Conservation (phyloP, 2,888 invertebrate genomes). For the Watsonalla binaria region DNA sequence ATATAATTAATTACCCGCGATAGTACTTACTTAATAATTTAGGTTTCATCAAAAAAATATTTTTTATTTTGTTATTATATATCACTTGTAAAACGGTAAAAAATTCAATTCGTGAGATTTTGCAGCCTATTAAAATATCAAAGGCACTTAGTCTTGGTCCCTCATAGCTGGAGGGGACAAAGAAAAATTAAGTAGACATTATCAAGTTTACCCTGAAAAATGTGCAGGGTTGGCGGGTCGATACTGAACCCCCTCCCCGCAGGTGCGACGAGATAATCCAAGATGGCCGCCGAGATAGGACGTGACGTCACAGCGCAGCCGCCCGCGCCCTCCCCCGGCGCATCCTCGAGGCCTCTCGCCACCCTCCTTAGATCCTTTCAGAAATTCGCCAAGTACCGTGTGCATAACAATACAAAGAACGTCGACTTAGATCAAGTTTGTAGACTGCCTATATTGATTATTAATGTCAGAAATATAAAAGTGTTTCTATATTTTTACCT, state of each 20-base stretch:
- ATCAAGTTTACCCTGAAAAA: conserved; percentile 65
- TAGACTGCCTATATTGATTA: no score
- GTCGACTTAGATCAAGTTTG: conserved; percentile 1
- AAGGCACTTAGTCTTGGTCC: background rate
- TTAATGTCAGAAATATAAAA: no score
- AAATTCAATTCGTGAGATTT: background rate
- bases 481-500: no score
- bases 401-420: conserved; percentile 24
- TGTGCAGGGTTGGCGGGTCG: conserved; percentile 68
- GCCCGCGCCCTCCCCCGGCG: conserved; percentile 43
- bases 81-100: background rate
- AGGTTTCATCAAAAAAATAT: no score
- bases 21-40: no score
- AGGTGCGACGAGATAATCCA: conserved; percentile 80
- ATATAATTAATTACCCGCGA: no score
- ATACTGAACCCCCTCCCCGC: conserved; percentile 63
- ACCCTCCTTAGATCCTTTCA: conserved; percentile 78
- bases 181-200: conserved; percentile 36
- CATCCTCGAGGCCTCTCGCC: conserved; percentile 73
- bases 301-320: conserved; percentile 75
- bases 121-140: background rate
- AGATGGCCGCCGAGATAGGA: conserved; percentile 80
- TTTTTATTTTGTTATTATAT: background rate
- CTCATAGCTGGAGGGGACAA: conserved; percentile 12
- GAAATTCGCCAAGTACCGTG: conserved; percentile 60